phyloP scores from a whole-genome alignment of 2,797 vertebrate genomes.

The Acanthurus leucopareius region DNA sequence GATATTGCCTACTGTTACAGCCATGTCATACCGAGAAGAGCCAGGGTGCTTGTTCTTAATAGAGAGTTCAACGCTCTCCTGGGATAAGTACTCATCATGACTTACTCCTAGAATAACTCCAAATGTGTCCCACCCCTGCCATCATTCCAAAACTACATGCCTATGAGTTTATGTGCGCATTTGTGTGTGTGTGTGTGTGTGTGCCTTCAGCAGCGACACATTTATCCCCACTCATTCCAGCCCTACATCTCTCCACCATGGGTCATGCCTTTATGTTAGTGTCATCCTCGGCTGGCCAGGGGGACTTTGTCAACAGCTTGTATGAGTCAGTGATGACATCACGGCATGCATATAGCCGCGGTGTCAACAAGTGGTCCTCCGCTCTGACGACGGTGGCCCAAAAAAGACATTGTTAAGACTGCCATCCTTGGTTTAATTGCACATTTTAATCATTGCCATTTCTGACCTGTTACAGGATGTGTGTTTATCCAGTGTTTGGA shows the following conservation, averaged over 20 bases:
- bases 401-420: constrained; percentile 49
- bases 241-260: constrained; percentile 48
- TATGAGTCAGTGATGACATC: constrained; percentile 66
- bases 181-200: constrained; percentile 13
- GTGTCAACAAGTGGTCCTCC: constrained; percentile 46
- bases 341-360: constrained; percentile 52
- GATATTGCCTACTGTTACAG: constrained; percentile 18
- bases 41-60: constrained; percentile 23
- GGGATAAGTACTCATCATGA: constrained; percentile 28
- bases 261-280: constrained; percentile 60
- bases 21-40: constrained; percentile 33
- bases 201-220: constrained; percentile 25
- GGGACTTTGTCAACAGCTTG: constrained; percentile 54
- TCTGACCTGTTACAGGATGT: constrained; percentile 46
- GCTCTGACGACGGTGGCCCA: constrained; percentile 48
- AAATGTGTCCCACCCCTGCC: constrained; percentile 65
- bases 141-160: constrained; percentile 76
- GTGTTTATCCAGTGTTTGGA: constrained; percentile 49
- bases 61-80: constrained; percentile 24
- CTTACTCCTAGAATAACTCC: constrained; percentile 61
- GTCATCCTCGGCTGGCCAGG: constrained; percentile 62
- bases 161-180: constrained; percentile 27
- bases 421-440: constrained; percentile 65
- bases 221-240: constrained; percentile 72
- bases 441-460: constrained; percentile 68